Evolutionary conservation across 2,113 vertebrate species (phyloP).

Genomic region (Sapajus apella): DNA sequence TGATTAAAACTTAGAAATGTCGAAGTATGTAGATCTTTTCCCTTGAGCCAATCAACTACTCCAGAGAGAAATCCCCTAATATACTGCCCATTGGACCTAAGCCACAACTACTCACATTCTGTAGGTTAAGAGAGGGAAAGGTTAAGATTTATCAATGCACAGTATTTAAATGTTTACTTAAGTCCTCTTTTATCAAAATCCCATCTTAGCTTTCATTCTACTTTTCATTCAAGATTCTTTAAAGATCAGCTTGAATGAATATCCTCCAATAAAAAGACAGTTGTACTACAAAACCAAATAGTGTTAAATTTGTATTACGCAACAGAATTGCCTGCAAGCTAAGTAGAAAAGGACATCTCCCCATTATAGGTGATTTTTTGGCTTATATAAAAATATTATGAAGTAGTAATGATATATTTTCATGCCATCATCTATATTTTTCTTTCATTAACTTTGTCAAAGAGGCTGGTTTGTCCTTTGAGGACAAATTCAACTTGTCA

Average conservation of each 20-base stretch:
- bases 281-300: slow-evolving; percentile 73
- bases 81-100: background rate
- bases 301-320: slow-evolving; percentile 59
- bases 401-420: background rate
- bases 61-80: background rate
- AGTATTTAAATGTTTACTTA: background rate
- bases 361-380: slow-evolving; percentile 28
- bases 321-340: slow-evolving; percentile 32
- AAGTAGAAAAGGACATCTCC: slow-evolving; percentile 9
- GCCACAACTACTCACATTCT: background rate
- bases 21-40: background rate
- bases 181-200: background rate
- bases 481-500: slow-evolving; percentile 35
- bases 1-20: background rate
- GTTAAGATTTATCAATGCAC: background rate
- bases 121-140: background rate
- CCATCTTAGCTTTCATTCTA: background rate
- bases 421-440: slow-evolving; percentile 47
- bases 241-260: slow-evolving; percentile 57
- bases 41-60: background rate
- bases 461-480: slow-evolving; percentile 2
- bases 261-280: slow-evolving; percentile 58
- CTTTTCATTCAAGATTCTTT: slow-evolving; percentile 34
- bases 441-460: slow-evolving; percentile 71
- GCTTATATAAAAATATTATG: slow-evolving; percentile 59